Conservation (phyloP, 2,797 vertebrate genomes). For the Valencia hispanica region DNA sequence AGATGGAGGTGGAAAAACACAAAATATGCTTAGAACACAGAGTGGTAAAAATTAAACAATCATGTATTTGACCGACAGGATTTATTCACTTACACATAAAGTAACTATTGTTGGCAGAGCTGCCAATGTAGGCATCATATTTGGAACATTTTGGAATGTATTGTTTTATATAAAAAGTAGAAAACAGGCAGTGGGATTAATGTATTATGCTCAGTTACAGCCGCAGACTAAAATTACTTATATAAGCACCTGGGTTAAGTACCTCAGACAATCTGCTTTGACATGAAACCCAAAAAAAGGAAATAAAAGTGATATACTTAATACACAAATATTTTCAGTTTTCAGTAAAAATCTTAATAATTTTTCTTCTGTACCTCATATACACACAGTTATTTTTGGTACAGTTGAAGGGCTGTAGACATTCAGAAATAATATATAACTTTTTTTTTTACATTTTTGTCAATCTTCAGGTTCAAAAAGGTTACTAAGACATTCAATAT, state of each 20-base stretch:
- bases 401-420: background rate
- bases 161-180: background rate
- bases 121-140: background rate
- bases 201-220: background rate
- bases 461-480: background rate
- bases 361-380: background rate
- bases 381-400: background rate
- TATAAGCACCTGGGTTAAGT: constrained; percentile 4
- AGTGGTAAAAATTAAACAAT: background rate
- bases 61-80: background rate
- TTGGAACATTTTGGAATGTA: background rate
- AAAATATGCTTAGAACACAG: background rate
- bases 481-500: background rate
- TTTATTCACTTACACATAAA: background rate
- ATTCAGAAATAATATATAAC: background rate
- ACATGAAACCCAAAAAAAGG: background rate
- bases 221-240: background rate
- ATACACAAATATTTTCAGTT: background rate
- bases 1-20: constrained; percentile 17
- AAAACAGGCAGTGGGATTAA: constrained; percentile 1
- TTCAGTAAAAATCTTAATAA: too few species aligned
- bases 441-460: background rate
- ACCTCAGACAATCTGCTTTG: background rate
- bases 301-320: background rate
- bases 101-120: background rate